Evolutionary conservation across 2,797 vertebrate species (phyloP).

Genomic region (Gambusia yucatana): DNA sequence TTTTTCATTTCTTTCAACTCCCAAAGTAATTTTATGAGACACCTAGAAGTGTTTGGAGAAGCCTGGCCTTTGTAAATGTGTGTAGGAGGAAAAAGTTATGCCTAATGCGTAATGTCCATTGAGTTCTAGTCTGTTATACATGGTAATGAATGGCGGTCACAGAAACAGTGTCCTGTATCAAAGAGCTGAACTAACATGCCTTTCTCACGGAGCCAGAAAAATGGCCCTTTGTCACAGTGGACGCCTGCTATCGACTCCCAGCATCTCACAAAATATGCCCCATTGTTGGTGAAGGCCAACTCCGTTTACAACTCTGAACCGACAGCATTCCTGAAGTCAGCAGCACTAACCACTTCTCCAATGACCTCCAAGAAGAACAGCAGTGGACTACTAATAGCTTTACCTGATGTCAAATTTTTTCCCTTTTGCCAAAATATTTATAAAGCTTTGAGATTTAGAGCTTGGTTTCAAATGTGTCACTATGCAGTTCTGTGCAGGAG

Average conservation of each 20-base stretch:
- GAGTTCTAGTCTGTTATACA: constrained; percentile 87
- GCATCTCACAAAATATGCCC: constrained; percentile 80
- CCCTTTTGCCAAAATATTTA: background rate
- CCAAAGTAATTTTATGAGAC: constrained; percentile 52
- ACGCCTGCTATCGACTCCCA: constrained; percentile 79
- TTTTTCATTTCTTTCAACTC: constrained; percentile 17
- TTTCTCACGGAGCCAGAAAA: constrained; percentile 87
- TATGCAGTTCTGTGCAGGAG: background rate
- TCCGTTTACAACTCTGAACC: constrained; percentile 74
- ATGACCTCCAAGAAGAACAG: constrained; percentile 32
- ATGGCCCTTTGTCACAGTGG: constrained; percentile 76
- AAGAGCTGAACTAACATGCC: constrained; percentile 87
- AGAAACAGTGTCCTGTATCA: constrained; percentile 88
- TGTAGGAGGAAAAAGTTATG: constrained; percentile 91
- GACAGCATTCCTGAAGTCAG: constrained; percentile 75
- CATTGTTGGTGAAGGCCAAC: constrained; percentile 82
- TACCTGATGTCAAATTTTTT: background rate
- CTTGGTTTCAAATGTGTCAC: background rate
- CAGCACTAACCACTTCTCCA: constrained; percentile 42
- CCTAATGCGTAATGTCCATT: constrained; percentile 88
- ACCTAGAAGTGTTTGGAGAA: constrained; percentile 61
- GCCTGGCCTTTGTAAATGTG: constrained; percentile 56
- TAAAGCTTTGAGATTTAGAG: background rate
- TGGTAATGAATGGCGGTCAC: constrained; percentile 92
- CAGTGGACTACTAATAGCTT: constrained; percentile 25